phyloP scores from a whole-genome alignment of 2,797 vertebrate genomes.

The Bufotes viridis region DNA sequence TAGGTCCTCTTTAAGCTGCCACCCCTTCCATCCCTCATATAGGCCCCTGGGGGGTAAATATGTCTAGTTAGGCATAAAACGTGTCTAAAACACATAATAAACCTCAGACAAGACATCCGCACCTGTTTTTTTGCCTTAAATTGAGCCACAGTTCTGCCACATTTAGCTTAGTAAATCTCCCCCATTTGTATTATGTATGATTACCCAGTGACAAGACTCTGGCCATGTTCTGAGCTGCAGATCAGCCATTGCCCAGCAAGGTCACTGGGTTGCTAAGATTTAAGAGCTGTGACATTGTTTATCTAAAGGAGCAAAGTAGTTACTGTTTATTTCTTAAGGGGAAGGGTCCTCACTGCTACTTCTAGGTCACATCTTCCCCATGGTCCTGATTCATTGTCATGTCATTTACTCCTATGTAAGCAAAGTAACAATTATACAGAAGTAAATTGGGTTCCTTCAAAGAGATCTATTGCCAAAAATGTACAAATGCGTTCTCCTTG shows the following conservation, averaged over 20 bases:
- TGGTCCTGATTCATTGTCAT: slow-evolving; percentile 48
- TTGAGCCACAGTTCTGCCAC: too few relatives aligned
- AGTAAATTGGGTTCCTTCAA: slow-evolving; percentile 55
- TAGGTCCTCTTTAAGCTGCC: too few relatives aligned
- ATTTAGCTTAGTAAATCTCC: too few relatives aligned
- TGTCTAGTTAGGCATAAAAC: too few relatives aligned
- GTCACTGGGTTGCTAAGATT: background rate
- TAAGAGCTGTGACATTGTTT: slow-evolving; percentile 35
- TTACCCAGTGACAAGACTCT: background rate
- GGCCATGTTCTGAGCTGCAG: background rate
- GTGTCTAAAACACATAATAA: too few relatives aligned
- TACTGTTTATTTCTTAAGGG: slow-evolving; percentile 14
- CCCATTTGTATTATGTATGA: background rate
- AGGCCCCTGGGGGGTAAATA: background rate
- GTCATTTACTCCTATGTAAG: slow-evolving; percentile 32
- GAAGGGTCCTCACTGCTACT: slow-evolving; percentile 1
- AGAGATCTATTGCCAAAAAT: slow-evolving; percentile 52
- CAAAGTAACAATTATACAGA: slow-evolving; percentile 51
- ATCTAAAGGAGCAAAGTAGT: slow-evolving; percentile 19
- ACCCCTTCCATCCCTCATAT: background rate
- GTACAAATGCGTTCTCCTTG: slow-evolving; percentile 5
- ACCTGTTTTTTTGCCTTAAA: too few relatives aligned
- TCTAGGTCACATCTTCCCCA: slow-evolving; percentile 20
- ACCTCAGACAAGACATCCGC: too few relatives aligned
- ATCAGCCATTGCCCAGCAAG: background rate